Conservation (phyloP, 2,797 vertebrate species). For the Ctenopoma kingsleyae region DNA sequence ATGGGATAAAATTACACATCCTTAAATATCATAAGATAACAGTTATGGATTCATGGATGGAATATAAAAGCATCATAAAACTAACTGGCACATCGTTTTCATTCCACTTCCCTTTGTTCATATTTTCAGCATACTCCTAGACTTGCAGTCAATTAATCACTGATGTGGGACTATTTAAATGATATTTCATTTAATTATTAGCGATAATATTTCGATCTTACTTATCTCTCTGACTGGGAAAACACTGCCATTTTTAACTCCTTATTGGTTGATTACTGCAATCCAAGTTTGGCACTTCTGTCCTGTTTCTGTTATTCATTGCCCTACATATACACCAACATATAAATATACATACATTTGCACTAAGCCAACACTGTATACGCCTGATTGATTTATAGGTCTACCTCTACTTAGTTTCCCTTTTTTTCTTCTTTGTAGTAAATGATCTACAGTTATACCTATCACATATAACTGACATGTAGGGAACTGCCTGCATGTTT, state of each 20-base stretch:
- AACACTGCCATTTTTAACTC: too few species aligned
- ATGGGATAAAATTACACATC: not conserved
- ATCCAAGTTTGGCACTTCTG: not conserved
- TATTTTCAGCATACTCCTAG: not conserved
- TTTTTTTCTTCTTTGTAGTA: not conserved
- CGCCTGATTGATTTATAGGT: not conserved
- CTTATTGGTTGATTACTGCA: too few species aligned
- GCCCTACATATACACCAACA: not conserved
- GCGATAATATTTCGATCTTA: not conserved
- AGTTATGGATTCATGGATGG: slow-evolving; percentile 23
- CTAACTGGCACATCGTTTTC: too few species aligned
- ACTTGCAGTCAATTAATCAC: not conserved
- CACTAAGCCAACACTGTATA: not conserved
- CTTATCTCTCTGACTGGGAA: not conserved
- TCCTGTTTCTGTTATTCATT: not conserved
- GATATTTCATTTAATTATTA: too few species aligned
- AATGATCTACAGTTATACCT: not conserved
- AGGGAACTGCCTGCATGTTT: too few species aligned
- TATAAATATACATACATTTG: not conserved
- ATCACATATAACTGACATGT: too few species aligned
- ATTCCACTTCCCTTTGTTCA: not conserved
- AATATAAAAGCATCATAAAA: not conserved
- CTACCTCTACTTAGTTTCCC: not conserved
- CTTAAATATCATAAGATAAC: slow-evolving; percentile 8
- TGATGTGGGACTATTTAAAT: slow-evolving; percentile 18